phyloP scores from a whole-genome alignment of 2,797 vertebrate species.

The Cyclopterus lumpus region DNA sequence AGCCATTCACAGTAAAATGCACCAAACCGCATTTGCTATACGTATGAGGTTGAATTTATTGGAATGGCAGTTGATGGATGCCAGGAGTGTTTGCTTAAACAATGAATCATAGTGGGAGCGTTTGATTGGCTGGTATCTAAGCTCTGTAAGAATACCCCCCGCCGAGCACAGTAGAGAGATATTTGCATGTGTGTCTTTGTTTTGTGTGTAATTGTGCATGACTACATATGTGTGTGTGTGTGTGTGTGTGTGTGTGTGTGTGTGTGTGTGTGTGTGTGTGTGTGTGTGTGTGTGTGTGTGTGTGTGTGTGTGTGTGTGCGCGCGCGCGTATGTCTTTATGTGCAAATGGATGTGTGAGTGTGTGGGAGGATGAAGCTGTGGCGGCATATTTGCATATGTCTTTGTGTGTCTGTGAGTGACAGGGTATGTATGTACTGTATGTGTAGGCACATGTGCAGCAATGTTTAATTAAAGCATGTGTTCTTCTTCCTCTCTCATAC shows the following conservation, averaged over 20 bases:
- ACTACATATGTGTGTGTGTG: conserved; percentile 67
- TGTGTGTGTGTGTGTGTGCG: conserved; percentile 66
- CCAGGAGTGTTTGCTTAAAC: conserved; percentile 80
- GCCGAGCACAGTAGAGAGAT: conserved; percentile 73
- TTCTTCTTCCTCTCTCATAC: conserved; percentile 73
- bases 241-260: conserved; percentile 32
- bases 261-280: conserved; percentile 67
- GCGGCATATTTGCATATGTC: conserved; percentile 74
- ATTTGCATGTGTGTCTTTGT: conserved; percentile 79
- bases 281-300: conserved; percentile 56
- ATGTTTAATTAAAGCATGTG: conserved; percentile 85
- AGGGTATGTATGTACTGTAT: conserved; percentile 41
- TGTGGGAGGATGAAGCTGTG: conserved; percentile 78
- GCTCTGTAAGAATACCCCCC: conserved; percentile 77
- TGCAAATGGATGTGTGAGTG: conserved; percentile 71
- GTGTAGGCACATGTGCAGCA: conserved; percentile 66
- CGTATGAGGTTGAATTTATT: conserved; percentile 59
- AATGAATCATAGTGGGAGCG: conserved; percentile 71
- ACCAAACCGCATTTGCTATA: conserved; percentile 60
- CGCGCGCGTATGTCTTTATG: conserved; percentile 76
- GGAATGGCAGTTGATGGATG: conserved; percentile 67
- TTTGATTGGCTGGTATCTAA: conserved; percentile 80
- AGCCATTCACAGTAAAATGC: conserved; percentile 64
- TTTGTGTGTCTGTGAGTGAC: conserved; percentile 64
- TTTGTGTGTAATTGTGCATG: conserved; percentile 51